Conservation (phyloP, 2,113 vertebrate genomes). For the Struthio camelus region DNA sequence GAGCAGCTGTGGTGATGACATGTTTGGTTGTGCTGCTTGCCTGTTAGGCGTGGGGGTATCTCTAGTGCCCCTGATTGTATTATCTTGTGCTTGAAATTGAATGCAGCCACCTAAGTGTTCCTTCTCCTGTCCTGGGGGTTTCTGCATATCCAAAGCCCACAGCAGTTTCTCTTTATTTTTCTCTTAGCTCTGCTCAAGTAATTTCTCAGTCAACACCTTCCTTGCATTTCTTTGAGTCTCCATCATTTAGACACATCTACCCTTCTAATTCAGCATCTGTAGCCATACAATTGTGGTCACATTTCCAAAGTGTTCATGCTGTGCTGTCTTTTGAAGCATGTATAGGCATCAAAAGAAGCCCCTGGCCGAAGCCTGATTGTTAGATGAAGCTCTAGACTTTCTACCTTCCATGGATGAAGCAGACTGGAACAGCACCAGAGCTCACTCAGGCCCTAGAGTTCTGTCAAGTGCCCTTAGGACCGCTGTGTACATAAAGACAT, state of each 20-base stretch:
- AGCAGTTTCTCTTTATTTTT: not conserved
- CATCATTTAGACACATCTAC: not conserved
- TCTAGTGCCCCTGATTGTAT: not conserved
- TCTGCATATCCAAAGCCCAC: not conserved
- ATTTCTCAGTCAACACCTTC: not conserved
- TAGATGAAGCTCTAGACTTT: not conserved
- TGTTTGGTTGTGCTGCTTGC: not conserved
- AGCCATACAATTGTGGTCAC: not conserved
- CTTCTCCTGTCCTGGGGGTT: not conserved
- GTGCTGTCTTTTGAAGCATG: not conserved
- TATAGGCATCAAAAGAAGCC: not conserved
- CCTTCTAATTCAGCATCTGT: not conserved
- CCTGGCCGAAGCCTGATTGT: not conserved
- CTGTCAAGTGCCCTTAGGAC: not conserved
- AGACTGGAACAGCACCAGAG: not conserved
- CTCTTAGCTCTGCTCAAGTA: not conserved
- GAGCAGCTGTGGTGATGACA: not conserved
- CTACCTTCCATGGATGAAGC: not conserved
- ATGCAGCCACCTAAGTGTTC: not conserved
- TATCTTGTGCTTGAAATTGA: not conserved
- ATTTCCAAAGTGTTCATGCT: not conserved
- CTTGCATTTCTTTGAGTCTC: not conserved
- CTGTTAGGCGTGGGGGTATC: not conserved
- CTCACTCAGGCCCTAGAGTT: not conserved
- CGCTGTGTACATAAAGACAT: not conserved